Percentiles rank a stretch among this genome's conserved stretches.
These are phyloP conservation scores for Prochilodus magdalenae DNA, from an alignment of 2,113 vertebrate genomes.

Conservation along the genomic window DNA sequence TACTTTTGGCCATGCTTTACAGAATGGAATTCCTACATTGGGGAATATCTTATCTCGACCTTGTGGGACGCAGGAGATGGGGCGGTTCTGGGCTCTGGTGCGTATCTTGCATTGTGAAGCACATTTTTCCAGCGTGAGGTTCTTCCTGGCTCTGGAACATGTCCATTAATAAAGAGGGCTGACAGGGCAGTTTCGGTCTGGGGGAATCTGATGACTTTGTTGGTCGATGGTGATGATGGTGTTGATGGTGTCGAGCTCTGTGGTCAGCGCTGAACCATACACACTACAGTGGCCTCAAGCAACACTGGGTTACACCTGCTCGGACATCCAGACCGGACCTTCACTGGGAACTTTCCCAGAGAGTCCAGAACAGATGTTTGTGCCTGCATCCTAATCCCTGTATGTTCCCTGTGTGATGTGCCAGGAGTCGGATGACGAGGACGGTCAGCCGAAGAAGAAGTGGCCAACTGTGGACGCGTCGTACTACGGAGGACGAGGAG, in stretches of 20 bases:
- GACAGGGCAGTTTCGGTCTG: too few species aligned
- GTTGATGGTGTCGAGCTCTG: background rate
- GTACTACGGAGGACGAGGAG: constrained; percentile 87
- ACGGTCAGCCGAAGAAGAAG: constrained; percentile 87
- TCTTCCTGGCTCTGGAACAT: background rate
- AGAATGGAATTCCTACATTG: too few species aligned
- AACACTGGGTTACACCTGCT: background rate
- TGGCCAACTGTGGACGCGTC: constrained; percentile 91
- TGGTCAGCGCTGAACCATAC: background rate
- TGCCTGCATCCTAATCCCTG: background rate
- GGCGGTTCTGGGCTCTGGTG: background rate
- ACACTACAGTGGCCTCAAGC: background rate
- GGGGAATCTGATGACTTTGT: too few species aligned
- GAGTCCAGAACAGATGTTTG: constrained; percentile 15
- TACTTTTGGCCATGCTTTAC: too few species aligned
- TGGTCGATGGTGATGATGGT: too few species aligned
- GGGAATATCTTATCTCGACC: too few species aligned
- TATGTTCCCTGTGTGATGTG: background rate
- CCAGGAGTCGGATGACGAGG: constrained; percentile 88
- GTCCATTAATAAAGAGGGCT: background rate
- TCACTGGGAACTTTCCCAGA: background rate
- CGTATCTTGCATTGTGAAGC: background rate
- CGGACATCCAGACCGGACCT: too few species aligned
- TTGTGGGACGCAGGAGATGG: too few species aligned
- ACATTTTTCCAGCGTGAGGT: background rate